Percentiles rank a stretch among this genome's conserved stretches.
Evolutionary conservation across 2,888 invertebrate species (phyloP).

Genomic region (Ashinkailepas kermadecensis): DNA sequence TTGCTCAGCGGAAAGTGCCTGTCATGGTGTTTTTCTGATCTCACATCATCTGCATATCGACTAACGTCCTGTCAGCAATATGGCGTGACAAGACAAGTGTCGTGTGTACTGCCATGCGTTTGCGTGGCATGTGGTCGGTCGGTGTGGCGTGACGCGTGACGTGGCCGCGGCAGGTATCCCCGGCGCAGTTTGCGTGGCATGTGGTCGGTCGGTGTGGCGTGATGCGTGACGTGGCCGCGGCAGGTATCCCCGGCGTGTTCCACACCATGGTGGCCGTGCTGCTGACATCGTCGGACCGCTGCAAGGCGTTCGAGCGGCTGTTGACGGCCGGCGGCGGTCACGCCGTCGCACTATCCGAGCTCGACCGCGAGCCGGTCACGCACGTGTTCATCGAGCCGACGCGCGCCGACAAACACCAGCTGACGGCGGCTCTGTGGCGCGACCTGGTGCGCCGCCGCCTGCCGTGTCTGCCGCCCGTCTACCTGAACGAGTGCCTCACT

Average conservation of each 20-base stretch:
- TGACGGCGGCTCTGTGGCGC: slow-evolving; percentile 4
- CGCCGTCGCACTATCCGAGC: slow-evolving; percentile 54
- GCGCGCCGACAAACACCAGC: slow-evolving; percentile 24
- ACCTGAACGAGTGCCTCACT: slow-evolving; percentile 53
- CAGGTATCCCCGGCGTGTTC: slow-evolving; percentile 30
- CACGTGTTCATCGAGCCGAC: slow-evolving; percentile 10
- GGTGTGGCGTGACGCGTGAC: too few relatives aligned
- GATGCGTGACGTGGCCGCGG: slow-evolving; percentile 26
- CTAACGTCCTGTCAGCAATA: too few relatives aligned
- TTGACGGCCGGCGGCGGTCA: slow-evolving; percentile 68
- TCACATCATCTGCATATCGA: too few relatives aligned
- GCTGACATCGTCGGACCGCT: slow-evolving; percentile 54
- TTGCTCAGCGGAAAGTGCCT: too few relatives aligned
- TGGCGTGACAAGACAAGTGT: too few relatives aligned
- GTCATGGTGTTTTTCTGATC: too few relatives aligned
- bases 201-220: background rate
- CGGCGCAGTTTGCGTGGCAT: too few relatives aligned
- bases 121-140: too few relatives aligned
- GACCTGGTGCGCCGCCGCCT: slow-evolving; percentile 40
- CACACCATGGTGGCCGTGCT: slow-evolving; percentile 39
- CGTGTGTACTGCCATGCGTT: too few relatives aligned
- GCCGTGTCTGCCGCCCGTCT: slow-evolving; percentile 56
- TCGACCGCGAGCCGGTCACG: slow-evolving; percentile 24
- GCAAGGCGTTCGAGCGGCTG: slow-evolving; percentile 58
- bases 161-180: too few relatives aligned